Percentiles rank a stretch among this genome's conserved stretches.
These are phyloP conservation scores for Drosophila nigritarsus DNA, from an alignment of 2,888 invertebrate genomes.

Conservation along the genomic window DNA sequence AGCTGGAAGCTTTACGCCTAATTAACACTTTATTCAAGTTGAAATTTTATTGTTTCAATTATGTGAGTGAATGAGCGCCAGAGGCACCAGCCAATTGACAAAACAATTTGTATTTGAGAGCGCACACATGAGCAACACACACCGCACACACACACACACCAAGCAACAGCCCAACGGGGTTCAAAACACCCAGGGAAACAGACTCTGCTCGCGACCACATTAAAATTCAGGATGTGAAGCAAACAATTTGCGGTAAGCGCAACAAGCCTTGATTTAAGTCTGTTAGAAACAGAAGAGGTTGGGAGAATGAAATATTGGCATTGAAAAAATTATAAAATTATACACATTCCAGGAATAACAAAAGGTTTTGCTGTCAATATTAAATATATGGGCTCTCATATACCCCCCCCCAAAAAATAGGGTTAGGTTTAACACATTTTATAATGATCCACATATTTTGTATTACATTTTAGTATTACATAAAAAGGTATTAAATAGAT, in stretches of 20 bases:
- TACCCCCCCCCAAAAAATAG: neutral
- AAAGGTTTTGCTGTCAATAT: neutral
- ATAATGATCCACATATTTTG: neutral
- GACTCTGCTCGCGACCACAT: conserved; percentile 50
- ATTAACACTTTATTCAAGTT: conserved; percentile 76
- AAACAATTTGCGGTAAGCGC: conserved; percentile 67
- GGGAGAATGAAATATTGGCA: neutral
- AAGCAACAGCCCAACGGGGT: conserved; percentile 32
- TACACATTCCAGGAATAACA: neutral
- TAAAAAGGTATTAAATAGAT: neutral
- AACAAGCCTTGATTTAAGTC: conserved; percentile 43
- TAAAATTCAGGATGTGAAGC: conserved; percentile 78
- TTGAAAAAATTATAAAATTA: neutral
- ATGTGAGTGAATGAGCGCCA: conserved; percentile 55
- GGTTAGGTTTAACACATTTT: neutral
- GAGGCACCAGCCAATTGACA: conserved; percentile 51
- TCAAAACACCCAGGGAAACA: conserved; percentile 26
- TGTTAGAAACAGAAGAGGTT: neutral
- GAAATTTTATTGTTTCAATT: conserved; percentile 76
- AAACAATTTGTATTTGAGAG: conserved; percentile 60
- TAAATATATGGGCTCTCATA: neutral
- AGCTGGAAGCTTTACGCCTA: conserved; percentile 69
- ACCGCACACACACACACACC: conserved; percentile 14
- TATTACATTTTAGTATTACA: neutral
- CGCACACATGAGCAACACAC: conserved; percentile 19